Conservation (phyloP, 2,888 invertebrate species). For the Noctua janthe region DNA sequence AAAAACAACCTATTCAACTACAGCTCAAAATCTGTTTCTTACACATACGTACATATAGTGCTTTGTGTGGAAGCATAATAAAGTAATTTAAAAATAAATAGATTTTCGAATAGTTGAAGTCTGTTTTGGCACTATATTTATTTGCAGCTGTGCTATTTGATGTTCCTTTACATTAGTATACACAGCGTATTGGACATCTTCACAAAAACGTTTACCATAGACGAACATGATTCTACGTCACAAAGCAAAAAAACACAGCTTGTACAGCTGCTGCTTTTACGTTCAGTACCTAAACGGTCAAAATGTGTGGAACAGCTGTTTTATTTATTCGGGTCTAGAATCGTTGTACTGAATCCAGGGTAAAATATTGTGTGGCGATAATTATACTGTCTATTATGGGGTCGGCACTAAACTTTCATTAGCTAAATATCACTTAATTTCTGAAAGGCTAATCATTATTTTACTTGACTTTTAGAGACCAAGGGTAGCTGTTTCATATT, state of each 20-base stretch:
- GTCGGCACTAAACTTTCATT: not conserved
- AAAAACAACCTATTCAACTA: conserved; percentile 79
- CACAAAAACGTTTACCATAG: not conserved
- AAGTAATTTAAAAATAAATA: not conserved
- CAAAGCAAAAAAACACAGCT: not conserved
- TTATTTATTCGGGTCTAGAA: not conserved
- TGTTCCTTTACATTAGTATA: not conserved
- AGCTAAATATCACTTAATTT: not conserved
- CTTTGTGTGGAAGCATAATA: conserved; percentile 47
- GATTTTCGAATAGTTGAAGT: not conserved
- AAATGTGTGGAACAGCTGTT: not conserved
- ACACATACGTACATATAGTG: conserved; percentile 49
- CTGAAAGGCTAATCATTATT: not conserved
- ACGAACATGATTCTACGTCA: not conserved
- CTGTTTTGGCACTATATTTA: not conserved
- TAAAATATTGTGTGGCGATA: not conserved
- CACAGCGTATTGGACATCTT: not conserved
- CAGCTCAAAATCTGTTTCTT: conserved; percentile 79
- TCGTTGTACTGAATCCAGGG: not conserved
- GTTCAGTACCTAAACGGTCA: not conserved
- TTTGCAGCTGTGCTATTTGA: not conserved
- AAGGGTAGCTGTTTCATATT: not conserved
- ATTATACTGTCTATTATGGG: not conserved
- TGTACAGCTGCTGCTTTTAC: not conserved
- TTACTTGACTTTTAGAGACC: not conserved